Evolutionary conservation across 2,888 invertebrate species (phyloP).

Genomic region (Diachrysia chrysitis): DNA sequence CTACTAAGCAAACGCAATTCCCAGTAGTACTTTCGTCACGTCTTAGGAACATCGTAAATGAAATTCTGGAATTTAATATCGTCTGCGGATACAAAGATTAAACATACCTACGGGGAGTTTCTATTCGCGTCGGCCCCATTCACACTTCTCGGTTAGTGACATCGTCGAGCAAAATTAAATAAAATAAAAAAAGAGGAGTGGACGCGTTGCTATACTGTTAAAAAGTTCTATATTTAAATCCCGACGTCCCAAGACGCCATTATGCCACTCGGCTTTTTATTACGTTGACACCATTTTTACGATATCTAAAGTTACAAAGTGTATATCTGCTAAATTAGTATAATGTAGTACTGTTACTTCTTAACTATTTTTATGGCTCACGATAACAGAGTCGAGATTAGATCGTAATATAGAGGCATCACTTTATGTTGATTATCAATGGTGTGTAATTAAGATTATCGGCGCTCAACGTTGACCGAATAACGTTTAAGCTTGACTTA

Average conservation of each 20-base stretch:
- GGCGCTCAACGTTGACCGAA: slow-evolving; percentile 48
- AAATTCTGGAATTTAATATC: slow-evolving; percentile 31
- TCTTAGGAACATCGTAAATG: slow-evolving; percentile 26
- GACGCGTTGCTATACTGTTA: slow-evolving; percentile 74
- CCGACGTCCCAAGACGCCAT: slow-evolving; percentile 71
- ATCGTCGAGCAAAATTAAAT: slow-evolving; percentile 78
- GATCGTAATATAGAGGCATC: slow-evolving; percentile 55
- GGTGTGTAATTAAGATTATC: slow-evolving; percentile 67
- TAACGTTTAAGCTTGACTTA: slow-evolving; percentile 37
- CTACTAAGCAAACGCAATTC: slow-evolving; percentile 35
- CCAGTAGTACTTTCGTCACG: slow-evolving; percentile 27
- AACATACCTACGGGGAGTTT: slow-evolving; percentile 48
- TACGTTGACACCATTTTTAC: slow-evolving; percentile 57
- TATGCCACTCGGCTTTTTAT: slow-evolving; percentile 70
- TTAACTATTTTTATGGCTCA: slow-evolving; percentile 45
- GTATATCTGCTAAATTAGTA: slow-evolving; percentile 41
- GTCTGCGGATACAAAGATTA: slow-evolving; percentile 43
- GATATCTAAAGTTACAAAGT: slow-evolving; percentile 29
- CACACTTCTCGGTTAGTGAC: slow-evolving; percentile 81
- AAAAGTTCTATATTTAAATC: slow-evolving; percentile 87
- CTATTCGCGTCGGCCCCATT: slow-evolving; percentile 81
- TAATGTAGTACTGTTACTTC: slow-evolving; percentile 34
- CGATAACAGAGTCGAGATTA: slow-evolving; percentile 56
- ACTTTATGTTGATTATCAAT: slow-evolving; percentile 59
- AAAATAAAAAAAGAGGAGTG: slow-evolving; percentile 71